These are phyloP conservation scores for Pristiophorus japonicus DNA, from an alignment of 2,113 vertebrate species.

Conservation along the genomic window DNA sequence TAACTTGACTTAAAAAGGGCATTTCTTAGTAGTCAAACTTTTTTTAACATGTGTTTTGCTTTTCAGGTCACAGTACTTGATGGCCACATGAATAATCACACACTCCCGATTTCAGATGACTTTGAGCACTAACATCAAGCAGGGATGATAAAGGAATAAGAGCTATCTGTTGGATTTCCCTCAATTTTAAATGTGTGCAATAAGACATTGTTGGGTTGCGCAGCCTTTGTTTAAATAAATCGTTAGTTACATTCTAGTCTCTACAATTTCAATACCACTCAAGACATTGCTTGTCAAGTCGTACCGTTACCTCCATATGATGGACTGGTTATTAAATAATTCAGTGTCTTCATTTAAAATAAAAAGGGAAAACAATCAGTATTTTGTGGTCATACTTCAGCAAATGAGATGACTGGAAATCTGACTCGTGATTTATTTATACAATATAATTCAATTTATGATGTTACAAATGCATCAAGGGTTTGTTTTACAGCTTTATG, in stretches of 20 bases:
- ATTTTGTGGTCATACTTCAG: constrained; percentile 22
- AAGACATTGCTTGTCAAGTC: neutral
- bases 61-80: constrained; percentile 44
- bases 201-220: constrained; percentile 17
- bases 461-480: neutral
- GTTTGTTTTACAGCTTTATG: neutral
- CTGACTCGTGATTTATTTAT: neutral
- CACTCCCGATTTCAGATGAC: constrained; percentile 44
- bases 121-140: constrained; percentile 44
- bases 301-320: neutral
- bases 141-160: too few relatives aligned
- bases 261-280: neutral
- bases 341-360: constrained; percentile 9
- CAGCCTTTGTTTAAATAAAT: constrained; percentile 19
- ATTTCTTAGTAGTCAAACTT: neutral
- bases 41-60: neutral
- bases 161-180: constrained; percentile 7
- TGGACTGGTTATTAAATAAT: neutral
- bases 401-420: neutral
- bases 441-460: neutral
- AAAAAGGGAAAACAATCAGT: constrained; percentile 16
- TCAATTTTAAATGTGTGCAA: neutral
- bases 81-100: constrained; percentile 51
- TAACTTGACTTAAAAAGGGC: neutral
- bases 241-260: constrained; percentile 7